Evolutionary conservation across 1,140 invertebrate genomes (phyloP).

Genomic region (Teleogryllus occipitalis): DNA sequence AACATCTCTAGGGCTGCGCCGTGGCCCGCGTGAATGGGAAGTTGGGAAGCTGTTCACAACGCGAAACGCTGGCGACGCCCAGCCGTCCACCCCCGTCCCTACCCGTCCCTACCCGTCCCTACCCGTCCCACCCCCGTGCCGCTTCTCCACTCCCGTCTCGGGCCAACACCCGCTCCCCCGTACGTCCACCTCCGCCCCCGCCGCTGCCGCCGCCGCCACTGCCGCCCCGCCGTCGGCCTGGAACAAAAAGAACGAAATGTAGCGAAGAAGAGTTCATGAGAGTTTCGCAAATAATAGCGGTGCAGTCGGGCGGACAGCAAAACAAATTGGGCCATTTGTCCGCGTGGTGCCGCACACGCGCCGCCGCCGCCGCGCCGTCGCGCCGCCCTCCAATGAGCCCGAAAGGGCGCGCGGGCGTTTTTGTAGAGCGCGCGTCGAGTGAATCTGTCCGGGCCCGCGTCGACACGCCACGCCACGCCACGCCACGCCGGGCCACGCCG

Average conservation of each 20-base stretch:
- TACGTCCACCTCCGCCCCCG: background rate
- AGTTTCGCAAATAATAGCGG: constrained; percentile 4
- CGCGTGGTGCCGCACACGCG: background rate
- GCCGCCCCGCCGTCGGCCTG: background rate
- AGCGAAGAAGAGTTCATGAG: constrained; percentile 3
- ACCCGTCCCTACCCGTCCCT: too few species aligned
- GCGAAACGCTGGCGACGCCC: too few species aligned
- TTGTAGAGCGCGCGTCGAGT: background rate
- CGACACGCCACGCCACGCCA: background rate
- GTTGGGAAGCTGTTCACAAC: too few species aligned
- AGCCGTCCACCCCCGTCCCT: too few species aligned
- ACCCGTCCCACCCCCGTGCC: too few species aligned
- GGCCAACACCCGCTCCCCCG: too few species aligned
- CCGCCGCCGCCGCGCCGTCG: background rate
- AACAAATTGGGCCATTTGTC: constrained; percentile 4
- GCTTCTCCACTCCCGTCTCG: too few species aligned
- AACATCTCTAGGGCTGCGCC: too few species aligned
- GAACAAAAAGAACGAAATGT: background rate
- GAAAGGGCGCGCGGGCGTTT: background rate
- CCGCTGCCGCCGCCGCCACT: too few species aligned
- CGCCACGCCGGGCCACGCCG: too few species aligned
- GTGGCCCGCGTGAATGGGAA: too few species aligned
- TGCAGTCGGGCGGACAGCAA: background rate
- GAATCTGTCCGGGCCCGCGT: background rate
- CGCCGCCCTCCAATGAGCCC: background rate